A percentile compares a stretch with the other conserved stretches of the same genome.
Evolutionary conservation across 2,888 invertebrate genomes (phyloP).

Genomic region (Micropterix aruncella): DNA sequence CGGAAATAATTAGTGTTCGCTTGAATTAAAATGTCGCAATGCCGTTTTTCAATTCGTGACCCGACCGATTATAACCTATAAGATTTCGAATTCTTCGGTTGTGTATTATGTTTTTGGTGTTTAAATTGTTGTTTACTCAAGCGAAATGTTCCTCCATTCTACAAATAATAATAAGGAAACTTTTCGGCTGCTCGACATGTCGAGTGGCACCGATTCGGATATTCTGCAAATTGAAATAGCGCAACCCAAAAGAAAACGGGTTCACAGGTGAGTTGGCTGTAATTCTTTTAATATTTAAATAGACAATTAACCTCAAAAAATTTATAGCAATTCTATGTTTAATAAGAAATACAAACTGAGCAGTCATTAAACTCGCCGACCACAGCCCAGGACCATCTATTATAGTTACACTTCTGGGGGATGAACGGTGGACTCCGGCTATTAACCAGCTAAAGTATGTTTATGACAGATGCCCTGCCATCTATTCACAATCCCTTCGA

Average conservation of each 20-base stretch:
- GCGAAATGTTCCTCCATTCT: slow-evolving; percentile 16
- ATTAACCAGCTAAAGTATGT: too few relatives aligned
- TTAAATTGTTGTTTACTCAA: slow-evolving; percentile 6
- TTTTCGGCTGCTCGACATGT: slow-evolving; percentile 45
- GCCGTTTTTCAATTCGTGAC: slow-evolving; percentile 5
- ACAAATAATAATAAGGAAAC: slow-evolving; percentile 44
- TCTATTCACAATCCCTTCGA: too few relatives aligned
- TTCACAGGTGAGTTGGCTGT: slow-evolving; percentile 34
- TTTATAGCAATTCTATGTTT: too few relatives aligned
- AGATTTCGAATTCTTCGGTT: not conserved
- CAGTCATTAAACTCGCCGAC: too few relatives aligned
- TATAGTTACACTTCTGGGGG: too few relatives aligned
- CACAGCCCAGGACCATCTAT: too few relatives aligned
- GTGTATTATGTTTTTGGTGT: slow-evolving; percentile 2
- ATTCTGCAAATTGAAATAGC: slow-evolving; percentile 41
- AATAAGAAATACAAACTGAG: too few relatives aligned
- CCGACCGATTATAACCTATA: slow-evolving; percentile 1
- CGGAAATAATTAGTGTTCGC: too few relatives aligned
- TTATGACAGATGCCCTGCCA: too few relatives aligned
- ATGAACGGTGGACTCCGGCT: too few relatives aligned
- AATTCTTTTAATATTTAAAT: too few relatives aligned
- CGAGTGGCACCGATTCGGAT: slow-evolving; percentile 46
- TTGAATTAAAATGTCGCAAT: not conserved
- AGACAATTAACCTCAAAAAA: too few relatives aligned
- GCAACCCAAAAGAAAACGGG: slow-evolving; percentile 39